Evolutionary conservation across 2,888 invertebrate genomes (phyloP).

Genomic region (Erebia palarica): DNA sequence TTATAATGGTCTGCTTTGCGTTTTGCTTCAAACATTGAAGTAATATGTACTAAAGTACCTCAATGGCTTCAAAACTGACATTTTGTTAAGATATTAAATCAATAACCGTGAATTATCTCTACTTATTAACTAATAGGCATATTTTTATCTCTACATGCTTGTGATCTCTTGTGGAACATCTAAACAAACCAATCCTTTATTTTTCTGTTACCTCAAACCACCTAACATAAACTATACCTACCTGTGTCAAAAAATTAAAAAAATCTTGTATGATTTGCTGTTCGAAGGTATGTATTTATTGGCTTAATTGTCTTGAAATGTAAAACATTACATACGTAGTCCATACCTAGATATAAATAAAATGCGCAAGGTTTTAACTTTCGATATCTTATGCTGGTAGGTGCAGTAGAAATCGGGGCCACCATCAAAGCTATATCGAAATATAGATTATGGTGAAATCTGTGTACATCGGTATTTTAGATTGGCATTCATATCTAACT

Average conservation of each 20-base stretch:
- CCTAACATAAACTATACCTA: no score
- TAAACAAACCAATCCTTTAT: no score
- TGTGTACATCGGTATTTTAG: neutral
- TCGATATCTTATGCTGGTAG: slow-evolving; percentile 8
- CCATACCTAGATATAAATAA: neutral
- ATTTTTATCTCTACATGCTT: no score
- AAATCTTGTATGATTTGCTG: neutral
- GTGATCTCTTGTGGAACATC: no score
- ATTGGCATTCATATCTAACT: neutral
- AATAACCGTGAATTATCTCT: no score
- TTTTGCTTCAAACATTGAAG: no score
- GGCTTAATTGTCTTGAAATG: neutral
- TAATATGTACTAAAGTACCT: no score
- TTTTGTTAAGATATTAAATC: no score
- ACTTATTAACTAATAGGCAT: no score
- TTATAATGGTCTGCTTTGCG: no score
- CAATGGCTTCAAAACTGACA: no score
- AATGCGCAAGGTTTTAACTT: slow-evolving; percentile 18
- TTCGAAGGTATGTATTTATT: neutral
- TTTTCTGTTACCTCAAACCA: no score
- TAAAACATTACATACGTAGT: neutral
- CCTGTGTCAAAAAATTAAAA: neutral
- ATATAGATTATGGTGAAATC: neutral
- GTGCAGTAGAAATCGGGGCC: slow-evolving; percentile 22
- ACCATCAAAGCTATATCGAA: slow-evolving; percentile 17